Conservation (phyloP, 2,797 vertebrate species). For the Neostethus bicornis region DNA sequence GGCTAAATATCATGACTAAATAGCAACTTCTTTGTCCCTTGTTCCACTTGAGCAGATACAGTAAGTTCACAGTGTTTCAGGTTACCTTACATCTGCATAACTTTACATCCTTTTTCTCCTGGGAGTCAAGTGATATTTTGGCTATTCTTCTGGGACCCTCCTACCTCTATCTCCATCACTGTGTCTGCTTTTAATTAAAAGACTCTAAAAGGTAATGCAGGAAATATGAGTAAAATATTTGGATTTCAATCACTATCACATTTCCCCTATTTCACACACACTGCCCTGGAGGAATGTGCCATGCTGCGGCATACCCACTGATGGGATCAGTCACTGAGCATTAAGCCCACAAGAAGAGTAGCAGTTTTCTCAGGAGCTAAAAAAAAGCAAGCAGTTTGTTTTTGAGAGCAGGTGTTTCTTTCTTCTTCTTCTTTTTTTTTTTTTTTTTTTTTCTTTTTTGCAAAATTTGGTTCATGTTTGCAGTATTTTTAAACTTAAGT, state of each 20-base stretch:
- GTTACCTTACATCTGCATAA: slow-evolving; percentile 69
- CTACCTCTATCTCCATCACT: slow-evolving; percentile 47
- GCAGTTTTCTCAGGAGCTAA: slow-evolving; percentile 36
- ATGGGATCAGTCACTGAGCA: slow-evolving; percentile 62
- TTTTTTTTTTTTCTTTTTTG: too few relatives aligned
- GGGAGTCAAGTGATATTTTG: slow-evolving; percentile 70
- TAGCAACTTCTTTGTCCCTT: slow-evolving; percentile 23
- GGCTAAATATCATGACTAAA: slow-evolving; percentile 18
- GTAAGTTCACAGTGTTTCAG: slow-evolving; percentile 64
- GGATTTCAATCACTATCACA: slow-evolving; percentile 68
- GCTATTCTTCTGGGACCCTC: slow-evolving; percentile 41
- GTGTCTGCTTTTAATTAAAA: slow-evolving; percentile 79
- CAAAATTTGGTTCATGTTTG: slow-evolving; percentile 1
- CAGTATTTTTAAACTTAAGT: slow-evolving; percentile 20
- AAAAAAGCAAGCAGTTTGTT: slow-evolving; percentile 35
- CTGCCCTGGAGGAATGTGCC: slow-evolving; percentile 63
- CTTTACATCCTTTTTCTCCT: slow-evolving; percentile 63
- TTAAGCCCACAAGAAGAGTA: slow-evolving; percentile 50
- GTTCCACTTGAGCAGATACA: slow-evolving; percentile 19
- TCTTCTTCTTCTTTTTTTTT: too few relatives aligned
- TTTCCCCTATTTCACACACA: slow-evolving; percentile 65
- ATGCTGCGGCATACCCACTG: slow-evolving; percentile 55
- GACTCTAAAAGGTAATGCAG: slow-evolving; percentile 47
- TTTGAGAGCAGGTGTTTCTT: slow-evolving; percentile 41
- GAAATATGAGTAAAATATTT: slow-evolving; percentile 72